Evolutionary conservation across 64 coral and sea anemone species (phyloP), one percentile per base, ranked within the genome.

Genomic region (Anthopleura sola): DNA sequence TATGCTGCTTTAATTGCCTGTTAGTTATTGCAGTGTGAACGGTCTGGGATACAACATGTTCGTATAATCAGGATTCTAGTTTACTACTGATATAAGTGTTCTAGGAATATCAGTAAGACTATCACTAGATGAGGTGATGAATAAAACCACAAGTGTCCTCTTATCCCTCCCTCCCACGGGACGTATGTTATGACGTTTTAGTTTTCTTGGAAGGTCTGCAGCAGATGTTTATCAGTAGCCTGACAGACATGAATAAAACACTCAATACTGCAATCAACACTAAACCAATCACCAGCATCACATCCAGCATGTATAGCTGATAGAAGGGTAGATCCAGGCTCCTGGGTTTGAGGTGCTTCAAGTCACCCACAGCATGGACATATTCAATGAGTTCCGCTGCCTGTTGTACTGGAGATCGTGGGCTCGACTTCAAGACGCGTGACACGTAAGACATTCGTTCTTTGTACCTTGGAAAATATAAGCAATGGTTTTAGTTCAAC

Each of bases 271-370:
- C 17, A 19, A 33, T 31, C 11, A 77, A 77, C 19, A 83, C 21
- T 51, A 36, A 6, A 26, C 80, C 80, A 3, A 62, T 16, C n/a
- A 86, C 84, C 20, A 75, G 36, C 58, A 86, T 24, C 3, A 86
- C 84, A 86, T 86, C 84, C 36, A 86, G 24, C 34, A 86, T 68
- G 84, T 86, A 86, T 0, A 86, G 37, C 39, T 86, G 56, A 40
- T 86, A 86, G 66, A 86, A 86, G 17, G 84, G 64, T 75, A 86
- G 39, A 39, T 38, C 60, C 84, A 71, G 39, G 53, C 58, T 24
- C 33, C 60, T 47, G 33, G 84, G 84, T 64, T 40, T 64, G 28
- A 86, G 60, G 60, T 86, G 64, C 36, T 21, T 32, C 53, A 86
- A 50, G 39, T 69, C 19, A 24, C 60, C 60, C 21, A 69, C 58